Evolutionary conservation across 2,797 vertebrate species (phyloP).

Genomic region (Phalloptychus januarius): DNA sequence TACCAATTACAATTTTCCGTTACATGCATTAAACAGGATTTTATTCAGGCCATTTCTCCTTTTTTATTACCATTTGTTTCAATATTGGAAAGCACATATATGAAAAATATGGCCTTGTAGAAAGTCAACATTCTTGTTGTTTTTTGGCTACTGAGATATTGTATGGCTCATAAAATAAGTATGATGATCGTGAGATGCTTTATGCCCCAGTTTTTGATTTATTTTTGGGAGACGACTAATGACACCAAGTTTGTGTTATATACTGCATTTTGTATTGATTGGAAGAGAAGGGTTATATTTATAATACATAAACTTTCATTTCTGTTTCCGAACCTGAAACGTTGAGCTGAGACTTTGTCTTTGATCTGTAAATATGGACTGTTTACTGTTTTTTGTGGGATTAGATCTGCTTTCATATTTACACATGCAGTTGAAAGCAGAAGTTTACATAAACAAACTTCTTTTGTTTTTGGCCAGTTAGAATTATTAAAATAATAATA

Average conservation of each 20-base stretch:
- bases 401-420: not conserved
- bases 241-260: too few species aligned
- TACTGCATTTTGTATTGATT: not conserved
- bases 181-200: not conserved
- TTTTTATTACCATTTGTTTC: not conserved
- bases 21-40: not conserved
- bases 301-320: not conserved
- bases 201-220: not conserved
- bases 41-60: not conserved
- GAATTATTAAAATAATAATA: not conserved
- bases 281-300: not conserved
- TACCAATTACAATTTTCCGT: not conserved
- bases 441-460: not conserved
- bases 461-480: not conserved
- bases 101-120: not conserved
- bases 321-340: not conserved
- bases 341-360: not conserved
- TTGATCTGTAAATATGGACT: not conserved
- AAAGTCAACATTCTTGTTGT: not conserved
- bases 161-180: not conserved
- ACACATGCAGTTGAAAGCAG: not conserved
- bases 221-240: too few species aligned
- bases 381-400: not conserved
- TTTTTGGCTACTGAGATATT: not conserved
- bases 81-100: not conserved